Conservation (phyloP, 1,140 invertebrate genomes). For the Ostrea edulis region DNA sequence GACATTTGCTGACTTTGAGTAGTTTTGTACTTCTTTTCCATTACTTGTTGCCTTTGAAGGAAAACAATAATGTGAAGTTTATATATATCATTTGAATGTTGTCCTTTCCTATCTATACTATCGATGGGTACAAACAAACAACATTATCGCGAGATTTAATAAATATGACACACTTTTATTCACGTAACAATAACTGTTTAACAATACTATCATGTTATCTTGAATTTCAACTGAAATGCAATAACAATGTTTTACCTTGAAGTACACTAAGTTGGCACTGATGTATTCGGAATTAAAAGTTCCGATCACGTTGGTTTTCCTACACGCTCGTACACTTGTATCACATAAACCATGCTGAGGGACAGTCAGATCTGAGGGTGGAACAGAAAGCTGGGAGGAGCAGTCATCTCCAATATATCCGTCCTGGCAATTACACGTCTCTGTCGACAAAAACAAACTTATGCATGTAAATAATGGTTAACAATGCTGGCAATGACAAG, state of each 20-base stretch:
- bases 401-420: slow-evolving; percentile 7
- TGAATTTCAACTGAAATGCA: no score
- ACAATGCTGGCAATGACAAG: no score
- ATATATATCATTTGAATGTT: no score
- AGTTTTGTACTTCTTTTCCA: neutral
- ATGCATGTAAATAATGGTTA: neutral
- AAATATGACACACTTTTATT: no score
- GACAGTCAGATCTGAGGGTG: neutral
- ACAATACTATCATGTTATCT: no score
- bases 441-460: neutral
- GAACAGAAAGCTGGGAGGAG: neutral
- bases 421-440: neutral
- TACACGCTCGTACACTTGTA: neutral
- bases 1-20: neutral
- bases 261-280: neutral
- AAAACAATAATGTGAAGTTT: neutral
- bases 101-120: no score
- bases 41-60: neutral
- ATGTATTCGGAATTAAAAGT: neutral
- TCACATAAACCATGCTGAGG: neutral
- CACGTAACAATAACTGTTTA: no score
- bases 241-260: neutral
- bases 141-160: no score
- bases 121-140: no score
- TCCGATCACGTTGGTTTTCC: neutral